Percentiles rank a stretch among this genome's conserved stretches.
phyloP scores from a whole-genome alignment of 2,888 invertebrate genomes.

The Drosophila histrio region DNA sequence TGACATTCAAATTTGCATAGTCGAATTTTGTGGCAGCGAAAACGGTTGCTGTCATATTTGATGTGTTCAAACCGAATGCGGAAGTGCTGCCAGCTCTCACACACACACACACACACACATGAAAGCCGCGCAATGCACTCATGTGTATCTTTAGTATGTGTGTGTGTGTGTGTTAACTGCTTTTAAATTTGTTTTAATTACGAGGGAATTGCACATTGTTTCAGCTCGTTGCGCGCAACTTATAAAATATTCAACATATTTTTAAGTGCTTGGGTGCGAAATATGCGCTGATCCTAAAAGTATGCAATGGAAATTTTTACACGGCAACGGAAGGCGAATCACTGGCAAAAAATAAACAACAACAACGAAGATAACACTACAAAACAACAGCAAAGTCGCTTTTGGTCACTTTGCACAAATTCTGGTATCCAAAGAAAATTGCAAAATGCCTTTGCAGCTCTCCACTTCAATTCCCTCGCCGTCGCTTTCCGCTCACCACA shows the following conservation, averaged over 20 bases:
- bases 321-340: conserved; percentile 1
- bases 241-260: conserved; percentile 72
- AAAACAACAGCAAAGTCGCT: conserved; percentile 31
- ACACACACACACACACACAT: background rate
- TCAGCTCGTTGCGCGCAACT: conserved; percentile 20
- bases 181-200: conserved; percentile 79
- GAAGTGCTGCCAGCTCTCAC: conserved; percentile 57
- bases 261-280: conserved; percentile 69
- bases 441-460: conserved; percentile 50
- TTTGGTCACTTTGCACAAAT: conserved; percentile 61
- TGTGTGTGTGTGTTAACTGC: conserved; percentile 63
- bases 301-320: conserved; percentile 48
- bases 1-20: conserved; percentile 79
- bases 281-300: conserved; percentile 67
- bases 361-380: background rate
- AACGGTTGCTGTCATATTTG: conserved; percentile 72
- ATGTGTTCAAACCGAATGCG: conserved; percentile 70
- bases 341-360: background rate
- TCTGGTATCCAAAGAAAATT: conserved; percentile 46
- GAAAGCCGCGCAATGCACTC: conserved; percentile 23
- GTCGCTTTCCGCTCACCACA: background rate
- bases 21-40: conserved; percentile 59
- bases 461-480: background rate
- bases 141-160: conserved; percentile 10
- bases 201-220: conserved; percentile 60